phyloP scores from a whole-genome alignment of 53 echinoderm and acorn worm genomes.

The Luidia sarsii region DNA sequence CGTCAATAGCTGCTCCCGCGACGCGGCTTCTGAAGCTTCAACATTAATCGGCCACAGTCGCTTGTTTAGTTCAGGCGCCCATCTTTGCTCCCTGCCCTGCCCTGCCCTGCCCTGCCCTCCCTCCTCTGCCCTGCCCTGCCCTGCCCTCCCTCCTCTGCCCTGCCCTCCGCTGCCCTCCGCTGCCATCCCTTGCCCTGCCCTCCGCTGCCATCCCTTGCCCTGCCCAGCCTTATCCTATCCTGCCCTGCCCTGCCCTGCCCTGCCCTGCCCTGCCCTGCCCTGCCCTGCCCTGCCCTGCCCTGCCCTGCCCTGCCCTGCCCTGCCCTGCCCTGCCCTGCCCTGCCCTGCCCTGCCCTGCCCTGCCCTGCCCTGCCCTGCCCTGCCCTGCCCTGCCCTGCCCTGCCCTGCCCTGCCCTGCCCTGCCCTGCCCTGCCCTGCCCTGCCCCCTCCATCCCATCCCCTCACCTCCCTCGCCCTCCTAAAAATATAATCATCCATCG shows the following conservation, averaged over 20 bases:
- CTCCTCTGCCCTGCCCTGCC: background rate
- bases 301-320: background rate
- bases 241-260: background rate
- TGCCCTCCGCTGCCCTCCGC: background rate
- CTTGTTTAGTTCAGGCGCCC: background rate
- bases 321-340: background rate
- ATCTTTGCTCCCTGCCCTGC: background rate
- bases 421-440: background rate
- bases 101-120: background rate
- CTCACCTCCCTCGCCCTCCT: background rate
- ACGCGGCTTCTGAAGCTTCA: too few relatives aligned
- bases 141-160: background rate
- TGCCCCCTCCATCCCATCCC: background rate
- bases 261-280: background rate
- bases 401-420: background rate
- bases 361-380: background rate
- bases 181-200: background rate
- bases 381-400: background rate
- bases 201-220: background rate
- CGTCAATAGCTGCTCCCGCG: too few relatives aligned
- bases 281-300: background rate
- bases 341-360: background rate
- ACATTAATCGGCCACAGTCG: too few relatives aligned
- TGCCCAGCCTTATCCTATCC: too few relatives aligned
- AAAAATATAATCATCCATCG: too few relatives aligned